Evolutionary conservation across 2,797 vertebrate genomes (phyloP), one percentile per base, ranked within the genome.

Genomic region (Enteromius viviparus): DNA sequence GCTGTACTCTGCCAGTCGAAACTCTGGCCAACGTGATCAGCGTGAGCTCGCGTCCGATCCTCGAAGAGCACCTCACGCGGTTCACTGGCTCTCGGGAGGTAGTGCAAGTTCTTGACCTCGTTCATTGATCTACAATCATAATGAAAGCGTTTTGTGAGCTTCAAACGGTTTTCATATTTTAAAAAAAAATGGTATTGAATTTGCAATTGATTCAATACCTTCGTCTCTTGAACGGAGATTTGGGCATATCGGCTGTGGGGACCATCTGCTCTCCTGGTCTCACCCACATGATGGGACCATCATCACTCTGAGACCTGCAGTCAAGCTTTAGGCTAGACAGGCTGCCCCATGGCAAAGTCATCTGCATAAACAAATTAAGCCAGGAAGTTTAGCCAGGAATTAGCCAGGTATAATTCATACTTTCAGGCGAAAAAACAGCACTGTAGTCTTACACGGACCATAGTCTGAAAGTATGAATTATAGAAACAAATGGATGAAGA

Each of bases 1-100:
- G 98, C 98, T 0, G 98, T 99, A 91, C 97, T 99, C 94, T 99
- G 97, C 98, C 98, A 99, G 94, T 99, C 98, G 85, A 99, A 99
- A 80, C 97, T 98, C 89, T 99, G 98, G 15, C 98, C 98, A 34
- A 99, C 97, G 0, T 99, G 98, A 90, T 99, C 98, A 0, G 98
- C 98, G 0, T 99, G 98, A 53, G 98, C 98, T 89, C 96, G 95
- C 0, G 98, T 99, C 87, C 98, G 94, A 82, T 99, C 98, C 93
- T 99, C 98, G 82, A 99, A 99, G 87, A 99, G 96, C 81, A 99
- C 96, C 93, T 99, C 98, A 0, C 98, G 95, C 83, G 98, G 98
- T 88, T 99, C 98, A 2, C 96, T 99, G 91, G 97, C 93, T 88
- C 98, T 95, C 77, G 98, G 98, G 92, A 99, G 94, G 94, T 99